Conservation (phyloP, 2,113 vertebrate species). For the Rhinogobius similis region DNA sequence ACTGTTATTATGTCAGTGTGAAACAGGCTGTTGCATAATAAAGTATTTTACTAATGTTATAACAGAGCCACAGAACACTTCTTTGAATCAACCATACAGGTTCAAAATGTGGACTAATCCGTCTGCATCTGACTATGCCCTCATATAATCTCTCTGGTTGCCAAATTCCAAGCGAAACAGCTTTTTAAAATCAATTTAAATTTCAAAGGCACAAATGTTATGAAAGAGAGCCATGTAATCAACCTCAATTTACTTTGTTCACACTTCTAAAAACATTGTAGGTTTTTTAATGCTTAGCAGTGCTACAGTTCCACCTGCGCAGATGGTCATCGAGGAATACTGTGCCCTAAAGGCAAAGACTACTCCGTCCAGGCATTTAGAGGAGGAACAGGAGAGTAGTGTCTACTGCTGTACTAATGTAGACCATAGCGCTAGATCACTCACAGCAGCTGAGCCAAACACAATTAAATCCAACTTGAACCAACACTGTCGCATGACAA, state of each 20-base stretch:
- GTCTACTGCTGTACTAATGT: conserved; percentile 28
- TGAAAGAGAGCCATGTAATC: background rate
- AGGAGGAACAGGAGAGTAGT: conserved; percentile 27
- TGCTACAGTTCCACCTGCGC: conserved; percentile 35
- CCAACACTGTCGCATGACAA: conserved; percentile 64
- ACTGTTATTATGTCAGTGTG: background rate
- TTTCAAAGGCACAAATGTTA: conserved; percentile 39
- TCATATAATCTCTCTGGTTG: conserved; percentile 62
- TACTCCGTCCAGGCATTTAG: conserved; percentile 45
- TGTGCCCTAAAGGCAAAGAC: conserved; percentile 68
- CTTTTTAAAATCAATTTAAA: conserved; percentile 2
- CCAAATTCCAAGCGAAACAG: conserved; percentile 68
- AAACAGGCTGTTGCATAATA: background rate
- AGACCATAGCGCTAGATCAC: conserved; percentile 51
- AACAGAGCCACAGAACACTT: too few relatives aligned
- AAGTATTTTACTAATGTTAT: background rate
- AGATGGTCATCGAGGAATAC: conserved; percentile 69
- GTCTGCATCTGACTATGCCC: conserved; percentile 47
- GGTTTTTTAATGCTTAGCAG: conserved; percentile 23
- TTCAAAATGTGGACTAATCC: conserved; percentile 60
- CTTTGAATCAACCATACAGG: conserved; percentile 49
- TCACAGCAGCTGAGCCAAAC: conserved; percentile 49
- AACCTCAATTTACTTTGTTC: background rate
- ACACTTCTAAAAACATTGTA: background rate
- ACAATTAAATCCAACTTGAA: conserved; percentile 51